These are phyloP conservation scores for Thecocarcelia acutangulata DNA, from an alignment of 2,888 invertebrate species.

Conservation along the genomic window DNA sequence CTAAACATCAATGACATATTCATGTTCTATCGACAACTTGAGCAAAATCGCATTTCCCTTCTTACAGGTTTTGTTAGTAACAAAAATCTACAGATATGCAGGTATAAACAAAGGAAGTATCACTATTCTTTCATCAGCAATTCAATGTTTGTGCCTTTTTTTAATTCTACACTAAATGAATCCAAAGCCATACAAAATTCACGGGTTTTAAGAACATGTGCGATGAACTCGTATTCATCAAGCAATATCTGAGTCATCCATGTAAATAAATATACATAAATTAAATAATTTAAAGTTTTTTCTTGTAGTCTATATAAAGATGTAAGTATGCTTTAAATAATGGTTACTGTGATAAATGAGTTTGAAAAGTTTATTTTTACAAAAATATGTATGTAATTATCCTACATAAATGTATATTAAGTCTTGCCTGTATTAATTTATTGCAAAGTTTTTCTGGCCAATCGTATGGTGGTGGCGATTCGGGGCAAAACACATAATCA, in stretches of 20 bases:
- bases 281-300: not conserved
- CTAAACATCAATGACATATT: conserved; percentile 10
- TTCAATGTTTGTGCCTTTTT: conserved; percentile 20
- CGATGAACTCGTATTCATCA: conserved; percentile 20
- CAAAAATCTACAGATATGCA: not conserved
- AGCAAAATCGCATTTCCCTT: not conserved
- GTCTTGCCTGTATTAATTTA: conserved; percentile 95
- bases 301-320: not conserved
- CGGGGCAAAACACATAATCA: conserved; percentile 99
- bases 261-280: not conserved
- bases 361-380: conserved; percentile 51
- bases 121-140: not conserved
- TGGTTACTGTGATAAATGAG: conserved; percentile 40
- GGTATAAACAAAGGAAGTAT: conserved; percentile 4
- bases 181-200: conserved; percentile 34
- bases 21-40: not conserved
- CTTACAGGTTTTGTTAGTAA: conserved; percentile 23
- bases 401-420: conserved; percentile 51
- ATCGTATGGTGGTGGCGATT: conserved; percentile 95
- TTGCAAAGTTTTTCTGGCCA: conserved; percentile 97
- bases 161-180: conserved; percentile 33
- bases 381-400: conserved; percentile 58
- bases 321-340: conserved; percentile 57
- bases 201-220: not conserved
- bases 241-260: conserved; percentile 33